Evolutionary conservation across 1,140 invertebrate species (phyloP).

Genomic region (Conopomorpha cramerella): DNA sequence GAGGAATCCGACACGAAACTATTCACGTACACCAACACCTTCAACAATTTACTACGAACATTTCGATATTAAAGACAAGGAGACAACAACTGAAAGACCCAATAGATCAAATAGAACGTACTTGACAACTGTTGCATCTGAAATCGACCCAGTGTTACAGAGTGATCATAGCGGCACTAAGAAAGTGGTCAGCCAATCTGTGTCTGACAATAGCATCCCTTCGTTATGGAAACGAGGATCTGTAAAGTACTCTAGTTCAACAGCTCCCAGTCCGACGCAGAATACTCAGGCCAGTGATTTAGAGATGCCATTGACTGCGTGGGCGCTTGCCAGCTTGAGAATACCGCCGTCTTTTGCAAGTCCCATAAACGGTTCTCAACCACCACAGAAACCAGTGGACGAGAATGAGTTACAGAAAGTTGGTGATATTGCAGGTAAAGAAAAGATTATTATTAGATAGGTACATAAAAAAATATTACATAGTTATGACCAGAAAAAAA

Average conservation of each 20-base stretch:
- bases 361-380: constrained; percentile 17
- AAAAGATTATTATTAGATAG: too few species aligned
- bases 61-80: constrained; percentile 45
- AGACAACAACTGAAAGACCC: constrained; percentile 12
- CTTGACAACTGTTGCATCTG: constrained; percentile 39
- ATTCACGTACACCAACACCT: constrained; percentile 14
- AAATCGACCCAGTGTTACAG: constrained; percentile 44
- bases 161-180: constrained; percentile 32
- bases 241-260: constrained; percentile 27
- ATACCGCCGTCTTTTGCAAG: constrained; percentile 26
- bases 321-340: constrained; percentile 37
- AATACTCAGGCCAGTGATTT: constrained; percentile 22
- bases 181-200: constrained; percentile 38
- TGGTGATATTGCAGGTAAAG: constrained; percentile 30
- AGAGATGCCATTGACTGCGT: constrained; percentile 43
- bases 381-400: constrained; percentile 28
- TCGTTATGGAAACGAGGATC: constrained; percentile 44
- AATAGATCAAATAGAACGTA: constrained; percentile 14
- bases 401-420: constrained; percentile 50
- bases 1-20: constrained; percentile 22
- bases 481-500: too few species aligned
- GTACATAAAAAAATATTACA: too few species aligned
- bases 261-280: constrained; percentile 17
- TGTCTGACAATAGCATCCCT: constrained; percentile 45
- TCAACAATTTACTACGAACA: constrained; percentile 47